These are phyloP conservation scores for Vireo altiloquus DNA, from an alignment of 2,113 vertebrate genomes.

Conservation along the genomic window DNA sequence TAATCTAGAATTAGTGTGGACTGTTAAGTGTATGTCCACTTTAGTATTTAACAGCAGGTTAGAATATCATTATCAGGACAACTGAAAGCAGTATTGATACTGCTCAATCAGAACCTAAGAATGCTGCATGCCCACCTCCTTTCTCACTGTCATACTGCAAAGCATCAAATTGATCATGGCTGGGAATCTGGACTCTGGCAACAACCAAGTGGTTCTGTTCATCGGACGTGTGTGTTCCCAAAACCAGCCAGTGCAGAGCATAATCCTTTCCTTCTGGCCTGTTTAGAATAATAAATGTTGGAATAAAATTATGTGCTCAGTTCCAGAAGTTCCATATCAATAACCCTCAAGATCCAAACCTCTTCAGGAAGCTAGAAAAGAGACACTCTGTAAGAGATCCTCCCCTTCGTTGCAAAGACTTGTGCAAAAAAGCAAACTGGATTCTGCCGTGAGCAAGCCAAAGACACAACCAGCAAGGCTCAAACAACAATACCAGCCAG, in stretches of 20 bases:
- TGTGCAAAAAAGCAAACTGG: background rate
- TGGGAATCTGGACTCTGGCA: slow-evolving; percentile 91
- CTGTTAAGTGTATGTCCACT: fast-evolving
- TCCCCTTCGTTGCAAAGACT: background rate
- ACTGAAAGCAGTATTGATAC: background rate
- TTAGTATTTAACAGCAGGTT: background rate
- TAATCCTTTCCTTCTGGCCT: slow-evolving; percentile 94
- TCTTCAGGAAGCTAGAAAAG: background rate
- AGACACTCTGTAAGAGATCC: background rate
- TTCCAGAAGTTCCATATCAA: background rate
- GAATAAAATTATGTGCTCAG: background rate
- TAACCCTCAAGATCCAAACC: background rate
- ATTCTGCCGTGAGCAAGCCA: background rate
- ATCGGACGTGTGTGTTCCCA: slow-evolving; percentile 91
- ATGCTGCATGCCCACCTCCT: slow-evolving; percentile 77
- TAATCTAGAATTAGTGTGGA: background rate
- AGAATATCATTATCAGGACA: background rate
- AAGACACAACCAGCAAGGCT: background rate
- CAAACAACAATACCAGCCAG: background rate
- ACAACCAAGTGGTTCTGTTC: slow-evolving; percentile 96
- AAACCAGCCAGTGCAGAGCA: slow-evolving; percentile 85
- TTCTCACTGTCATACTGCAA: slow-evolving; percentile 90
- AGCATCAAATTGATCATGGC: slow-evolving; percentile 88
- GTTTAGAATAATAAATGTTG: slow-evolving; percentile 33
- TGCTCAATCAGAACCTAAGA: background rate